Evolutionary conservation across 2,888 invertebrate species (phyloP), one percentile per base, ranked within the genome.

Genomic region (Portevinia maculata): DNA sequence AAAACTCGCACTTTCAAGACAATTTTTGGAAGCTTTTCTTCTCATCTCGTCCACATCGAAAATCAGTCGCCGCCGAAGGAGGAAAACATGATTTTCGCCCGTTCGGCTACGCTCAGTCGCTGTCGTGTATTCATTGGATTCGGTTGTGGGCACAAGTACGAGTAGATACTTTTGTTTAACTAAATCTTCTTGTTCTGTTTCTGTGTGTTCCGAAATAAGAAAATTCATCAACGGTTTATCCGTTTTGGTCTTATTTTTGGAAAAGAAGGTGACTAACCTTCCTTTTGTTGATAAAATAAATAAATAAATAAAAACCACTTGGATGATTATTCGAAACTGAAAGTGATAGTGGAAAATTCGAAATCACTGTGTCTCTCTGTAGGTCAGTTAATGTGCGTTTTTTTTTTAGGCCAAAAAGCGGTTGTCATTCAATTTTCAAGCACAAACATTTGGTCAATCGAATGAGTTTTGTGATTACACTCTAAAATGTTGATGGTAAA

Each of bases 61-160:
- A 50, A 50, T 69, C 60, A 57, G 75, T 75, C 46, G 64, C 11
- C 21, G 46, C 37, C 70, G 52, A 70, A 76, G 76, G 76, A 83
- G 73, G 83, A 83, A 76, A 78, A 73, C 76, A 78, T 78, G 67
- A 83, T 83, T 83, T 83, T 78, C 67, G 55, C 67, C 67, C 55
- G 65, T 46, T 67, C 70, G 57, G 59, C 59, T 48, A 71, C 60
- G 52, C 71, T 83, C 84, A 84, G 84, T 84, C 50, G 73, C 41
- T 48, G 57, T 74, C 79, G 73, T 69, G 73, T 74, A 78, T 73
- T 62, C 84, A 79, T 79, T 73, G 79, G 57, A 71, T 59, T 78
- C 74, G 79, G 84, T 84, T 67, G 64, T 57, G 50, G 41, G 62
- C 57, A 34, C 34, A 44, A 44, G 8, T 44, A 44, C 44, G 39